phyloP scores from a whole-genome alignment of 2,113 vertebrate species.

The Jaculus jaculus region DNA sequence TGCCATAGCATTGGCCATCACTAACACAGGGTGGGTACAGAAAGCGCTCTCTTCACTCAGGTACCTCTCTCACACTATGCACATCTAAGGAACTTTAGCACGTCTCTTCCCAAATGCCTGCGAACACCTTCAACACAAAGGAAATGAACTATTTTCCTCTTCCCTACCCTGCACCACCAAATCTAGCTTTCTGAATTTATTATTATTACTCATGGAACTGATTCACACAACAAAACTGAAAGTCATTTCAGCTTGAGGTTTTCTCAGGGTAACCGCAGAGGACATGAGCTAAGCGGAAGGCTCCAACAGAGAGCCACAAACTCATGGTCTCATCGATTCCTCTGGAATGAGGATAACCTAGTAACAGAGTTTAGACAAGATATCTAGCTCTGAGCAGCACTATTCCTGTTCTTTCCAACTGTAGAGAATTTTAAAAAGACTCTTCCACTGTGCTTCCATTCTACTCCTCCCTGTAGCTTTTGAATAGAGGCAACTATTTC shows the following conservation, averaged over 20 bases:
- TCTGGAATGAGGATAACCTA: background rate
- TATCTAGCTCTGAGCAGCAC: background rate
- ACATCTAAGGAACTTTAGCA: background rate
- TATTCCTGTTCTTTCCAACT: background rate
- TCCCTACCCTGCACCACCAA: background rate
- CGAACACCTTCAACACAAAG: background rate
- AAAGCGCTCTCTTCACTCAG: background rate
- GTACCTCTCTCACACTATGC: background rate
- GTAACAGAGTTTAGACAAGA: background rate
- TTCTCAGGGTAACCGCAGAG: background rate
- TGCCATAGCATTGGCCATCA: background rate
- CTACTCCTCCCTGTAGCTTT: background rate
- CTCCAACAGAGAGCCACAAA: background rate
- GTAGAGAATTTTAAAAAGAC: background rate
- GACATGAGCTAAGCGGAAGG: background rate
- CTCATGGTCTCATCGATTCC: background rate
- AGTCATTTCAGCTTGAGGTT: background rate
- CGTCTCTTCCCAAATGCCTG: background rate
- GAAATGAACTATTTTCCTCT: background rate
- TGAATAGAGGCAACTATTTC: constrained; percentile 50
- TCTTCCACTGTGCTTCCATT: fast-evolving
- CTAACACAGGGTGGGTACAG: background rate
- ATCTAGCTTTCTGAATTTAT: background rate
- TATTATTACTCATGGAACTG: background rate
- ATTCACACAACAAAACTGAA: background rate